Conservation (phyloP, 2,113 vertebrate species). For the Channa maculata region DNA sequence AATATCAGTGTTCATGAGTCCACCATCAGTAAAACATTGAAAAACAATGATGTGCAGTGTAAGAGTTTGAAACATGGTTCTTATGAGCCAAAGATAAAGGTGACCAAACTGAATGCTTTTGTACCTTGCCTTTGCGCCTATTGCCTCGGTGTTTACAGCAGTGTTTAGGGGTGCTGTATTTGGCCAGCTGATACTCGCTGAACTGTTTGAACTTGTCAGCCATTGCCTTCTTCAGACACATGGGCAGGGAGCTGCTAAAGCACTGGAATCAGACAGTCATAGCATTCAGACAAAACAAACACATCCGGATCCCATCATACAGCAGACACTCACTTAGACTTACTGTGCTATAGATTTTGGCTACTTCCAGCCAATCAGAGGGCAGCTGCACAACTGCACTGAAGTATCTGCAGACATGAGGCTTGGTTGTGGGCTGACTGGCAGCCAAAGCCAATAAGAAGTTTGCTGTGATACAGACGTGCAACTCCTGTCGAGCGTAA, state of each 20-base stretch:
- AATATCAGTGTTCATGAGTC: too few relatives aligned
- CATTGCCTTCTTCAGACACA: conserved; percentile 88
- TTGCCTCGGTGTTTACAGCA: conserved; percentile 83
- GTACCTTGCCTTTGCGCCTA: conserved; percentile 65
- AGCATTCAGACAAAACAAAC: background rate
- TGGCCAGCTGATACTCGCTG: conserved; percentile 90
- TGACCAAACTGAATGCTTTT: too few relatives aligned
- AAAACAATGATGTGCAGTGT: too few relatives aligned
- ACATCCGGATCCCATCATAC: too few relatives aligned
- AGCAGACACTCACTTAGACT: conserved; percentile 4
- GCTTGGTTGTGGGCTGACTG: conserved; percentile 79
- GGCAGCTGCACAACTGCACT: conserved; percentile 87
- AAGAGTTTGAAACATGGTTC: too few relatives aligned
- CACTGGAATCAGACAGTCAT: conserved; percentile 69
- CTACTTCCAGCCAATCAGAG: conserved; percentile 92
- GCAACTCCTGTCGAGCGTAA: conserved; percentile 90
- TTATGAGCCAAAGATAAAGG: too few relatives aligned
- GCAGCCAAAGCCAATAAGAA: conserved; percentile 87
- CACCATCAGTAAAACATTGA: too few relatives aligned
- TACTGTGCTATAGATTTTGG: conserved; percentile 82
- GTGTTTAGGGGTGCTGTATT: conserved; percentile 90
- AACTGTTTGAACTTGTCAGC: conserved; percentile 89
- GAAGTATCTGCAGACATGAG: conserved; percentile 88
- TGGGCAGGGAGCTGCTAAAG: conserved; percentile 82
- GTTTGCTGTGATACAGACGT: conserved; percentile 89